Evolutionary conservation across 1,140 invertebrate species (phyloP).

Genomic region (Lethrus apterus): DNA sequence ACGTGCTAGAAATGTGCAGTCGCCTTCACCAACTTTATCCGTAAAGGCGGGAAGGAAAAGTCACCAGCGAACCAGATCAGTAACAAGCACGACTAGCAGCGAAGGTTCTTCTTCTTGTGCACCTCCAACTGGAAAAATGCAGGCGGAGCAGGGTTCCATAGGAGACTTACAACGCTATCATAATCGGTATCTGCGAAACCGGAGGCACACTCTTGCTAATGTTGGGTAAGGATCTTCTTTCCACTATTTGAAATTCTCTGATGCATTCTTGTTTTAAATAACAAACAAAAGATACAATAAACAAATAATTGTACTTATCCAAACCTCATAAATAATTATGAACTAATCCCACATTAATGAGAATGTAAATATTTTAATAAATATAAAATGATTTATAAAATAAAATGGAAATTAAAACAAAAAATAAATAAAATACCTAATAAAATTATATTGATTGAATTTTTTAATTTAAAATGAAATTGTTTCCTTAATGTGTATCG

Average conservation of each 20-base stretch:
- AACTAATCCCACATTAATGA: too few relatives aligned
- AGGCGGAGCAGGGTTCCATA: constrained; percentile 81
- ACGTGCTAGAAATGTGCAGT: constrained; percentile 32
- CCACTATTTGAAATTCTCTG: constrained; percentile 28
- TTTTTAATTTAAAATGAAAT: too few relatives aligned
- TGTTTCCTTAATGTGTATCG: too few relatives aligned
- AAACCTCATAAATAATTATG: too few relatives aligned
- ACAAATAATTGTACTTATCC: too few relatives aligned
- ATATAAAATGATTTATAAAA: too few relatives aligned
- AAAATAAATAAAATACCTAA: too few relatives aligned
- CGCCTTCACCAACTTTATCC: constrained; percentile 37
- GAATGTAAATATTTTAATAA: too few relatives aligned
- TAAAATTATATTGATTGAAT: too few relatives aligned
- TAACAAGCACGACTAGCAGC: constrained; percentile 29
- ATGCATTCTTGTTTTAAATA: constrained; percentile 5
- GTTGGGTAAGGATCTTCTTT: constrained; percentile 88
- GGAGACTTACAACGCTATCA: constrained; percentile 80
- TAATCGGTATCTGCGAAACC: constrained; percentile 69
- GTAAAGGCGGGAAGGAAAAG: constrained; percentile 28
- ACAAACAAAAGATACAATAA: too few relatives aligned
- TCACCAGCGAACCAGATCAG: constrained; percentile 29
- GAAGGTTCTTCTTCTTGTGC: constrained; percentile 23
- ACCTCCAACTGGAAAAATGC: constrained; percentile 57
- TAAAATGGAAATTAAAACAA: too few relatives aligned
- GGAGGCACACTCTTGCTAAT: constrained; percentile 77